Evolutionary conservation across 2,888 invertebrate species (phyloP), one percentile per base, ranked within the genome.

Genomic region (Drosophila eohydei): DNA sequence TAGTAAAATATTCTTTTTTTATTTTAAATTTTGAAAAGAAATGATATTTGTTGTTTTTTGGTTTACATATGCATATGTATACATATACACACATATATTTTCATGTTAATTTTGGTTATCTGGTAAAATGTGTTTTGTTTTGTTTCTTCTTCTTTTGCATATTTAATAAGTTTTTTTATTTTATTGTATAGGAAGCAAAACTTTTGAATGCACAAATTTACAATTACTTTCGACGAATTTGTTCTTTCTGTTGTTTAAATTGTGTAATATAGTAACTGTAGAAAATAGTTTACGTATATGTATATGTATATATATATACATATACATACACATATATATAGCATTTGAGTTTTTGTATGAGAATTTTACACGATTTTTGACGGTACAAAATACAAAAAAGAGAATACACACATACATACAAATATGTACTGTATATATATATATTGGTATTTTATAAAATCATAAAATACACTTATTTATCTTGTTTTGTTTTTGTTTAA

Each of bases 1-100:
- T 88, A 90, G 89, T 89, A 91, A 90, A 91, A 88, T 89, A 91
- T 75, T 83, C 60, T 70, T 78, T 64, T 78, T 72, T 77, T 71
- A 71, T 16, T 32, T 34, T 21, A 56, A 71, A 66, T 73, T 78
- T 79, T 75, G 76, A 78, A 80, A 75, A 80, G 80, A 81, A 82
- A 84, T 75, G 57, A 77, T 73, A 71, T 84, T 71, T 62, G 68
- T 60, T 71, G 41, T 56, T 74, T 74, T 71, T 83, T 71, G 61
- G 64, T 80, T 81, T 81, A 71, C 66, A 61, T 74, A 70, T 80
- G 68, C 57, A 76, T 64, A 77, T 67, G 70, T 68, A 70, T 56
- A 73, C 59, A 74, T 70, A 79, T 67, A 73, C 74, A 73, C 58
- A 73, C 59, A 74, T 71, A 76, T 66, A 71, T 71, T 80, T 74